Evolutionary conservation across 2,888 invertebrate species (phyloP), one percentile per base, ranked within the genome.

Genomic region (Perizoma flavofasciatum): DNA sequence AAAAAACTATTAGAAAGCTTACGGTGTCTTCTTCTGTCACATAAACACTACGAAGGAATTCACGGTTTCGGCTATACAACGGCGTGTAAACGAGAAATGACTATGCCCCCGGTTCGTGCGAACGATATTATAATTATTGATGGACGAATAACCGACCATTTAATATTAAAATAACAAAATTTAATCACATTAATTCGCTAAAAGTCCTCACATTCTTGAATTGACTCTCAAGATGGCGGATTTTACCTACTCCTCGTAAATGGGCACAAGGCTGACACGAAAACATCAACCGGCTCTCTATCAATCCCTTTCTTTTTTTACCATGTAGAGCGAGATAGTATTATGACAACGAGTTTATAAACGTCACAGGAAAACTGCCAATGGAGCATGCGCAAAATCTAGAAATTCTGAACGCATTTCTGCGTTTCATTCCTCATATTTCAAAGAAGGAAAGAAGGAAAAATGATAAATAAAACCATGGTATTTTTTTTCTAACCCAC

Each of bases 141-240:
- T 79, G 74, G 73, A 75, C 76, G 77, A 85, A 85, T 80, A 74
- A 72, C 74, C 76, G 82, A 81, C 82, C 84, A 81, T 90, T 92
- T 90, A 90, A 85, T 90, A 86, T 76, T 86, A 88, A 86, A 89
- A 83, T 88, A 81, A 82, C 74, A 84, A 84, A 81, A 85, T 81
- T 85, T 84, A 85, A 83, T 83, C 85, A 90, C 87, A 83, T 81
- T 86, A 84, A 81, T 86, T 84, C 78, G 85, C 73, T 86, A 88
- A 88, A 89, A 89, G 88, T 92, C 89, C 87, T 86, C 85, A 92
- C 92, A 93, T 93, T 93, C 93, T 93, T 93, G 89, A 93, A 93
- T 92, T 91, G 89, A 90, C 89, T 93, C 93, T 93, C 93, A 94
- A 94, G 93, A 94, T 94, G 94, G 94, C 93, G 93, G 92, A 93